Evolutionary conservation across 2,113 vertebrate species (phyloP).

Genomic region (Gymnogyps californianus): DNA sequence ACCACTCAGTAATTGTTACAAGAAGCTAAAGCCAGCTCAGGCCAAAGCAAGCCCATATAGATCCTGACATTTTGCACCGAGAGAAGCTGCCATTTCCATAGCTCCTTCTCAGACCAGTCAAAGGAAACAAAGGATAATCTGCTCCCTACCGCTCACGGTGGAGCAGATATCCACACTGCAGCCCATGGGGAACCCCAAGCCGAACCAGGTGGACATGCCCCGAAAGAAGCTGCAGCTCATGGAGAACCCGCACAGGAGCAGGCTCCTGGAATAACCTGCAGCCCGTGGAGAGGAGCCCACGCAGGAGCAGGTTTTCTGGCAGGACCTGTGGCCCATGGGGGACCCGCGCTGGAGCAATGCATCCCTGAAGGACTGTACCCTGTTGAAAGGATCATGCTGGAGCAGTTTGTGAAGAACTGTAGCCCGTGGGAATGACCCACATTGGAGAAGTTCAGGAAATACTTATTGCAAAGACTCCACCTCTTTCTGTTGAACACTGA

Average conservation of each 20-base stretch:
- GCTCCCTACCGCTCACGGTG: background rate
- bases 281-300: background rate
- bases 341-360: accelerated
- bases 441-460: background rate
- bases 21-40: background rate
- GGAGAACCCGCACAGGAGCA: background rate
- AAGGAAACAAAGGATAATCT: background rate
- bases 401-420: background rate
- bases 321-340: background rate
- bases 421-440: no score
- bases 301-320: background rate
- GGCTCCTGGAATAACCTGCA: background rate
- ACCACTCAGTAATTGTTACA: background rate
- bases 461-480: background rate
- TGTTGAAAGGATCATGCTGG: background rate
- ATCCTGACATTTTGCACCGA: background rate
- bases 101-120: background rate
- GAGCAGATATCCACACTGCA: background rate
- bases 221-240: background rate
- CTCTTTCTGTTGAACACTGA: background rate
- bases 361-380: background rate
- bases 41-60: background rate
- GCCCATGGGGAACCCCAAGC: no score
- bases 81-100: background rate
- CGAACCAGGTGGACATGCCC: background rate